Evolutionary conservation across 2,888 invertebrate genomes (phyloP), one percentile per base, ranked within the genome.

Genomic region (Eupithecia insigniata): DNA sequence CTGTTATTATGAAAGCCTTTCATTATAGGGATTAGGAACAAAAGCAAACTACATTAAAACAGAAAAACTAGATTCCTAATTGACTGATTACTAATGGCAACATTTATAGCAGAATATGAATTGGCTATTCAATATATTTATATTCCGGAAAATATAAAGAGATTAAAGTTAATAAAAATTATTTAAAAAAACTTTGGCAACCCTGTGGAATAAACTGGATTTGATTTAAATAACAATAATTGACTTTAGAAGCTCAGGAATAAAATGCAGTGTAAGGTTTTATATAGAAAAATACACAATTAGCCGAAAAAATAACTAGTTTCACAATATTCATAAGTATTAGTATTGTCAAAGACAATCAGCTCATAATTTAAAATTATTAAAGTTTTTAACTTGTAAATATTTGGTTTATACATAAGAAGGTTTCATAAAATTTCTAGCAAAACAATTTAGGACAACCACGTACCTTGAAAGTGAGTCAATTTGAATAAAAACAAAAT

Each of bases 401-500:
- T 68, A 68, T 71, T 79, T 66, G 68, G 72, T 69, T 76, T 28
- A 60, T 68, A 68, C 26, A 66, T n/a, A 74, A 74, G 64, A 72
- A 71, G 71, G 66, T 69, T 71, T 66, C 18, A 74, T 83, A 83
- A 79, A 83, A 81, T 79, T 77, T 82, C 66, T 85, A 87, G 85
- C 85, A 85, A 87, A 89, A 80, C 72, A 83, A 83, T 75, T 72
- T 73, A 80, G 84, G 85, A 90, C 90, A 89, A 90, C 89, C 89
- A 86, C 84, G 84, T 85, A 87, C 90, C 90, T 90, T 91, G 87
- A 87, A 88, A 87, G 90, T 91, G 90, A 90, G 90, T 85, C 89
- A 86, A 87, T n/a, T 79, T 82, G 36, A 39, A n/a, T 58, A 55
- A 43, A 43, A 64, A 43, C 30, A 36, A 43, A 61, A 70, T 43